Evolutionary conservation across 2,888 invertebrate species (phyloP), one percentile per base, ranked within the genome.

Genomic region (Hololepta plana): DNA sequence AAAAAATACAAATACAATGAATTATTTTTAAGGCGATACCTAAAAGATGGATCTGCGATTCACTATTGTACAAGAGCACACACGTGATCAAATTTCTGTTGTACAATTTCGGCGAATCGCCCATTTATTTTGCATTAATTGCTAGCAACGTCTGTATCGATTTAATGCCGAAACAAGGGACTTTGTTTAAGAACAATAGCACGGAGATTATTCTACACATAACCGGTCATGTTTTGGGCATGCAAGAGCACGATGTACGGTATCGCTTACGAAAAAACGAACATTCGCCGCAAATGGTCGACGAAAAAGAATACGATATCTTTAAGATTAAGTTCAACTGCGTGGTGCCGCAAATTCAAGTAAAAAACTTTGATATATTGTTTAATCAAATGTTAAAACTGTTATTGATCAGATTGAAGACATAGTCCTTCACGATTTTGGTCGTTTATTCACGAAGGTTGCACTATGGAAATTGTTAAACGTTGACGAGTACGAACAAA

Each of bases 401-500:
- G n/a, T n/a, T n/a, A n/a, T 21, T 20, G 33, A 42, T 25, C 35
- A 57, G 55, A 37, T 59, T 26, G 39, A 42, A 15, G 51, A 55
- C 34, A 44, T 56, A 16, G 37, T 49, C 3, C 43, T 46, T 21
- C 40, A 47, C 32, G 46, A 44, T 35, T 49, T 47, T 32, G 49
- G 49, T 8, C 34, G 31, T 28, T 37, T 44, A 20, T 47, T 43
- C 24, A 49, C 47, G 28, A 59, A 59, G 41, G 24, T 38, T 4
- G 38, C 43, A 10, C 40, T 61, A 9, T 58, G 59, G 58, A 38
- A 46, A 10, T 36, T 47, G 11, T 40, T 60, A 20, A 35, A 46
- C 28, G 47, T 60, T 8, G 45, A 54, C 26, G 37, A 37, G 60
- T 60, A 46, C 38, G n/a, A n/a, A n/a, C n/a, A n/a, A n/a, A n/a